Conservation (phyloP, 2,113 vertebrate species). For the Crocuta crocuta region DNA sequence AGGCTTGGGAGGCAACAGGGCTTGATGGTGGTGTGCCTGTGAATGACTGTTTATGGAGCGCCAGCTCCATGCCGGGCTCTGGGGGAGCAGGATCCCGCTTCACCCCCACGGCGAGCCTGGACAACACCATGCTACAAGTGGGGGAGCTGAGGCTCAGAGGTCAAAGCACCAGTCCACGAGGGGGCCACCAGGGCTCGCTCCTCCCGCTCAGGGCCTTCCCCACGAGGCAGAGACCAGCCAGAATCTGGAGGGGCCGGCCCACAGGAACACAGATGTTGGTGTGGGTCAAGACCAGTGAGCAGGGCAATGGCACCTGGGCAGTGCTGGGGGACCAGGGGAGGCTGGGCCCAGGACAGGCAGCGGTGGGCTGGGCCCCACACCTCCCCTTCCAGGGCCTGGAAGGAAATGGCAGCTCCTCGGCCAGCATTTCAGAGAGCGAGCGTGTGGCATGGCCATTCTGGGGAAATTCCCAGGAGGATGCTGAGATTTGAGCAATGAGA, state of each 20-base stretch:
- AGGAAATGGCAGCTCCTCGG: accelerated
- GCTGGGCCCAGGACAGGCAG: background rate
- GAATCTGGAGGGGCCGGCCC: background rate
- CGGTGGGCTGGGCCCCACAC: accelerated
- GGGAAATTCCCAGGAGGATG: conserved; percentile 34
- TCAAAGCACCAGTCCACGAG: background rate
- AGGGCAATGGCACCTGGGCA: background rate
- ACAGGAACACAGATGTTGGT: accelerated
- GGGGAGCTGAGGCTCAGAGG: background rate
- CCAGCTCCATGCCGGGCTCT: background rate
- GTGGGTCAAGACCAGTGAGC: background rate
- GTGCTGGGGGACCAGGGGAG: background rate
- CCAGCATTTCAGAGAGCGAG: background rate
- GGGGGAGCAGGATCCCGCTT: background rate
- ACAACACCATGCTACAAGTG: accelerated
- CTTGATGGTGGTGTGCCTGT: background rate
- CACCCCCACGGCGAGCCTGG: too few relatives aligned
- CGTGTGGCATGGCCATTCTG: background rate
- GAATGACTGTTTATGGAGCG: too few relatives aligned
- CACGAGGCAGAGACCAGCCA: background rate
- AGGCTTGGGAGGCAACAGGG: background rate
- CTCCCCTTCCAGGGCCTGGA: background rate
- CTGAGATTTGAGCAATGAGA: background rate
- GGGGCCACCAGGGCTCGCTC: background rate
- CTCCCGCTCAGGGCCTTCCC: background rate